phyloP scores from a whole-genome alignment of 1,140 invertebrate species.

The Cepaea nemoralis region DNA sequence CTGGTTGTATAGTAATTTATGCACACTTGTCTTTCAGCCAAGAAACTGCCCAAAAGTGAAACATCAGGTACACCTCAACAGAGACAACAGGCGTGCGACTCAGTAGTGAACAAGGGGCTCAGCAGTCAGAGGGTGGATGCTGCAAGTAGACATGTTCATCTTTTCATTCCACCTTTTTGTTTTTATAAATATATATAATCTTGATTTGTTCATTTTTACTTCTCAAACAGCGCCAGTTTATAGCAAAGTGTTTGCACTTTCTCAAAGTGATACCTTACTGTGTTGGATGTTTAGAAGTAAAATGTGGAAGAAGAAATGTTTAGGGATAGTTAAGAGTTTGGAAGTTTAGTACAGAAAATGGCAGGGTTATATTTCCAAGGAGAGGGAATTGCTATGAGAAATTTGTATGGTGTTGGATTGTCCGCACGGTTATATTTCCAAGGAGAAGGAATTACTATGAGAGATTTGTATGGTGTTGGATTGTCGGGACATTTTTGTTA shows the following conservation, averaged over 20 bases:
- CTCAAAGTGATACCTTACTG: background rate
- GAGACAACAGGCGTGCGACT: constrained; percentile 81
- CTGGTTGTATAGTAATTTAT: too few relatives aligned
- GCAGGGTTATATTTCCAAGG: too few relatives aligned
- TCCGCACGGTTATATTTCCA: too few relatives aligned
- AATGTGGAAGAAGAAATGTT: too few relatives aligned
- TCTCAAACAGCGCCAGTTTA: background rate
- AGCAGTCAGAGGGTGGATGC: constrained; percentile 86
- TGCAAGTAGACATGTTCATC: constrained; percentile 71
- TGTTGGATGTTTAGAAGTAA: too few relatives aligned
- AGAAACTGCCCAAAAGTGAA: constrained; percentile 97
- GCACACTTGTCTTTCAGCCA: constrained; percentile 79
- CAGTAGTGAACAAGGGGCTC: constrained; percentile 77
- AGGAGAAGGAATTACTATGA: too few relatives aligned
- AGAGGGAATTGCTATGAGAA: too few relatives aligned
- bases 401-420: too few relatives aligned
- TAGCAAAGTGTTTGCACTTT: background rate
- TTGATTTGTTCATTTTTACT: background rate
- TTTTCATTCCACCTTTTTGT: background rate
- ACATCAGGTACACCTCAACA: constrained; percentile 74
- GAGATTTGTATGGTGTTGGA: too few relatives aligned
- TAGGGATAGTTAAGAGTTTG: too few relatives aligned
- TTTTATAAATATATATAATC: background rate
- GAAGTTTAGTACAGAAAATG: too few relatives aligned
- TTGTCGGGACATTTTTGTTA: too few relatives aligned